Evolutionary conservation across 2,797 vertebrate genomes (phyloP).

Genomic region (Molossus molossus): DNA sequence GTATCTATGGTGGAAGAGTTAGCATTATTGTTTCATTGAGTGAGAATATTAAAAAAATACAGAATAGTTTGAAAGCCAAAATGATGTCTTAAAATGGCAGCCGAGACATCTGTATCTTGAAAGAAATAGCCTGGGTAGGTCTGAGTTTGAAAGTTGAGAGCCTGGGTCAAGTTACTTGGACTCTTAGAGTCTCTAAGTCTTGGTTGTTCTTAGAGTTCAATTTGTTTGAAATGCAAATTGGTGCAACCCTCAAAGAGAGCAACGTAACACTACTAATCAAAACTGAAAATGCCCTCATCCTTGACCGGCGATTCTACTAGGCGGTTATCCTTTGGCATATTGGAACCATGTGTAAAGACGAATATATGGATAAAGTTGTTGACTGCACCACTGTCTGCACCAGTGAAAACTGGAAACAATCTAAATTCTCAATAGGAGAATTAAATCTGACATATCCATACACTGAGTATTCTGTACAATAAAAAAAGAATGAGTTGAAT

Average conservation of each 20-base stretch:
- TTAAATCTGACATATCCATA: neutral
- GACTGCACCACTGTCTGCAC: neutral
- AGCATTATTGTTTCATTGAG: neutral
- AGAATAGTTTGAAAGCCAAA: slow-evolving; percentile 27
- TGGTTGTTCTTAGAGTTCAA: slow-evolving; percentile 22
- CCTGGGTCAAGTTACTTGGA: neutral
- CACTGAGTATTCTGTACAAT: neutral
- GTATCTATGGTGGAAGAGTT: neutral
- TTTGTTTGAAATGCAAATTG: slow-evolving; percentile 62
- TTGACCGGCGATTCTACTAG: neutral
- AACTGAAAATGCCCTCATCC: neutral
- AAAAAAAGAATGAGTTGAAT: neutral
- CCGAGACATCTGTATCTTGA: neutral
- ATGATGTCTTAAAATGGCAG: neutral
- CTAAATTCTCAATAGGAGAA: neutral
- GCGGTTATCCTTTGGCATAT: neutral
- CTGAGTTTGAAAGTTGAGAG: slow-evolving; percentile 22
- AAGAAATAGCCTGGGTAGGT: neutral
- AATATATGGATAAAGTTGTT: neutral
- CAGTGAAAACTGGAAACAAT: neutral
- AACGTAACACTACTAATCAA: neutral
- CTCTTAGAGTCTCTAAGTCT: neutral
- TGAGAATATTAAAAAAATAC: neutral
- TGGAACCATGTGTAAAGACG: neutral
- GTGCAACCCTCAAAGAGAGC: neutral